These are phyloP conservation scores for Nycticryphes semicollaris DNA, from an alignment of 2,113 vertebrate species.

Conservation along the genomic window DNA sequence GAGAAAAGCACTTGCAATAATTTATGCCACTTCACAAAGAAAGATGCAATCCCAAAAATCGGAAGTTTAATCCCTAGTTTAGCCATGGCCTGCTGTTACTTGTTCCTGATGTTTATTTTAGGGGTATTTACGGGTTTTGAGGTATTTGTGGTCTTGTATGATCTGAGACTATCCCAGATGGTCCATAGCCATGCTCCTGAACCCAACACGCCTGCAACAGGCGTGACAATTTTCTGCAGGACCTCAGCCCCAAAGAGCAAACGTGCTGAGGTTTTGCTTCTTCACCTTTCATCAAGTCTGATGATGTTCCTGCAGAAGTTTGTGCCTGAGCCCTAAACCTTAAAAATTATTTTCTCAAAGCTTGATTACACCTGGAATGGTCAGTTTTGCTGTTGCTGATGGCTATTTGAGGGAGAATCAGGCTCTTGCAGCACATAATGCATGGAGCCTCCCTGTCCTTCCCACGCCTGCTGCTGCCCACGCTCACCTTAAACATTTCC, in stretches of 20 bases:
- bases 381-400: background rate
- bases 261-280: rapidly evolving
- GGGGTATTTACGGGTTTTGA: background rate
- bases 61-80: background rate
- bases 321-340: background rate
- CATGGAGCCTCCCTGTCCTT: background rate
- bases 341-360: background rate
- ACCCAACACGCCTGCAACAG: rapidly evolving
- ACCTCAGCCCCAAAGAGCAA: background rate
- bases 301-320: background rate
- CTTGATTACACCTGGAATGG: background rate
- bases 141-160: background rate
- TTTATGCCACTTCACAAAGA: background rate
- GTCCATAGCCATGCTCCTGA: background rate
- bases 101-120: background rate
- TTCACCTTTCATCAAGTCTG: background rate
- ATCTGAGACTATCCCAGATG: background rate
- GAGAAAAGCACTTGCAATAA: background rate
- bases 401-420: no score
- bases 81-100: background rate
- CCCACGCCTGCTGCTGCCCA: background rate
- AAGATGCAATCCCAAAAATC: background rate
- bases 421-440: rapidly evolving
- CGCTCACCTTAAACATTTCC: background rate
- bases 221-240: no score